Percentiles rank a stretch among this genome's conserved stretches.
Conservation (phyloP, 2,113 vertebrate species). For the Malurus melanocephalus region DNA sequence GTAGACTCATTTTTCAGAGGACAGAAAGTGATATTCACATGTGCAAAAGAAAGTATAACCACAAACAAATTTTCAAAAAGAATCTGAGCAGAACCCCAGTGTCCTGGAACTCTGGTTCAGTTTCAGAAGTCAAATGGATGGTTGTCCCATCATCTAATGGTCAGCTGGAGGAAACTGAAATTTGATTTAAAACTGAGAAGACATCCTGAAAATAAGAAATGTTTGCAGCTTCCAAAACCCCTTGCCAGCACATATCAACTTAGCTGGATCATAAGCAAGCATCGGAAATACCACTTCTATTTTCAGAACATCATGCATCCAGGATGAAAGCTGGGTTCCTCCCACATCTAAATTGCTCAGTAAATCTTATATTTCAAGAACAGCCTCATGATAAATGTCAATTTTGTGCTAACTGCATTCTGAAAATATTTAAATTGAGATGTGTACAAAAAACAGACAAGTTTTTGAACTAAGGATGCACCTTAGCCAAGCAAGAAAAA, state of each 20-base stretch:
- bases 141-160: neutral
- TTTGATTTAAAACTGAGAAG: neutral
- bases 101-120: neutral
- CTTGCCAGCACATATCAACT: slow-evolving; percentile 46
- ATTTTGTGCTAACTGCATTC: slow-evolving; percentile 26
- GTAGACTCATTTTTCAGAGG: neutral
- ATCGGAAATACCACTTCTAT: slow-evolving; percentile 61
- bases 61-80: neutral
- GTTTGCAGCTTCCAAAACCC: neutral
- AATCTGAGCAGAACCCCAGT: neutral
- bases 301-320: slow-evolving; percentile 53
- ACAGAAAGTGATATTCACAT: neutral
- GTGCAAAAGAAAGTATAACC: neutral
- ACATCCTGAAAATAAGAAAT: slow-evolving; percentile 16
- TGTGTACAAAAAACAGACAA: neutral
- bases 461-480: neutral
- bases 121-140: neutral
- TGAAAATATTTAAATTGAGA: slow-evolving; percentile 27
- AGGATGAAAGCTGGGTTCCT: slow-evolving; percentile 50
- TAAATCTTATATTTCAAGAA: slow-evolving; percentile 50
- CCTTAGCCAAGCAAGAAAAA: neutral
- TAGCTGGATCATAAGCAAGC: slow-evolving; percentile 48
- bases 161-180: neutral
- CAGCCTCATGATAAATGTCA: slow-evolving; percentile 42
- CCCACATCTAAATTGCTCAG: slow-evolving; percentile 52